These are phyloP conservation scores for Caradrina clavipalpis DNA, from an alignment of 2,888 invertebrate genomes.

Conservation along the genomic window DNA sequence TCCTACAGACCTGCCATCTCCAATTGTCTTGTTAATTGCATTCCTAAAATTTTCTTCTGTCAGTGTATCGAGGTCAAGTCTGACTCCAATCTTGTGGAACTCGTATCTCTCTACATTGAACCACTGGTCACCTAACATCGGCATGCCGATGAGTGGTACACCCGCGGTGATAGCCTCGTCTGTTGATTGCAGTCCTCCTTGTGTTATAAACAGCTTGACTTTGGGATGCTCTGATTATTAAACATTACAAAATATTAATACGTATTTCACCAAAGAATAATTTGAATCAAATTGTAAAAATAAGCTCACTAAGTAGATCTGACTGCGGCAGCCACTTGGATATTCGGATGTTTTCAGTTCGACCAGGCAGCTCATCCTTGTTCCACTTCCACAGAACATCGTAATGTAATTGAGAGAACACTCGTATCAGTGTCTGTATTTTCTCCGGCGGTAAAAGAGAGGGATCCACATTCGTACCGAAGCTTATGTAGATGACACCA, in stretches of 20 bases:
- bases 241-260: background rate
- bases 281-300: background rate
- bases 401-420: slow-evolving; percentile 74
- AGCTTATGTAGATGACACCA: slow-evolving; percentile 78
- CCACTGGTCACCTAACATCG: slow-evolving; percentile 81
- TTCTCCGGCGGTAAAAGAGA: slow-evolving; percentile 69
- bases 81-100: slow-evolving; percentile 70
- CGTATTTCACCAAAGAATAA: background rate
- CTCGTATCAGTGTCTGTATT: slow-evolving; percentile 69
- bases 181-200: slow-evolving; percentile 81
- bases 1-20: too few species aligned
- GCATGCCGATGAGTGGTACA: slow-evolving; percentile 82
- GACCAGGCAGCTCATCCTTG: slow-evolving; percentile 69
- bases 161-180: slow-evolving; percentile 81
- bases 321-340: slow-evolving; percentile 79
- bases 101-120: slow-evolving; percentile 75
- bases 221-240: slow-evolving; percentile 80
- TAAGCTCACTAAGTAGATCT: slow-evolving; percentile 66
- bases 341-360: slow-evolving; percentile 73
- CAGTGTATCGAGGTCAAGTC: slow-evolving; percentile 69
- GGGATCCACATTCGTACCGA: slow-evolving; percentile 76
- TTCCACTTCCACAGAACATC: slow-evolving; percentile 80
- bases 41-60: slow-evolving; percentile 66
- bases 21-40: slow-evolving; percentile 65
- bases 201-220: slow-evolving; percentile 80